A percentile compares a stretch with the other conserved stretches of the same genome.
Conservation (phyloP, 2,113 vertebrate genomes). For the Lasiurus borealis region DNA sequence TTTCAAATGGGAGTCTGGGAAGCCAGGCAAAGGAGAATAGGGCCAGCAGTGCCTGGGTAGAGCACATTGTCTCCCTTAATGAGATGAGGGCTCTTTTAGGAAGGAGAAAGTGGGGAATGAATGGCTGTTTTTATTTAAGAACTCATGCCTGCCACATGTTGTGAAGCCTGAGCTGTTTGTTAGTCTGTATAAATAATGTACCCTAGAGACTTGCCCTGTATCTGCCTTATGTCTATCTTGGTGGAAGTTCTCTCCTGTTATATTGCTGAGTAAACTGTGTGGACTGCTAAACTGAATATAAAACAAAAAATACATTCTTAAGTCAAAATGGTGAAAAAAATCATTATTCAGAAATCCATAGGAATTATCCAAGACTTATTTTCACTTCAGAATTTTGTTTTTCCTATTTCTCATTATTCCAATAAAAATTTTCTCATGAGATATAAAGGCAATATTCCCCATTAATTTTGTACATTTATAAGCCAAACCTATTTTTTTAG, state of each 20-base stretch:
- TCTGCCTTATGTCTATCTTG: constrained; percentile 65
- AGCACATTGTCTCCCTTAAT: not conserved
- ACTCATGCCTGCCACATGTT: constrained; percentile 18
- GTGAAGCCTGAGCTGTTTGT: constrained; percentile 55
- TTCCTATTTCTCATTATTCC: not conserved
- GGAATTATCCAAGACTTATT: constrained; percentile 14
- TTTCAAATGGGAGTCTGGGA: not conserved
- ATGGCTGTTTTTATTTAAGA: not conserved
- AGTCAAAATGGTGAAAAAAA: not conserved
- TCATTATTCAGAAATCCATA: not conserved
- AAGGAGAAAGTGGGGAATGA: not conserved
- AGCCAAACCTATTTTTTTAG: constrained; percentile 24
- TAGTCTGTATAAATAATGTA: constrained; percentile 65
- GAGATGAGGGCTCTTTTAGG: constrained; percentile 9
- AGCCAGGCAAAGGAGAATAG: not conserved
- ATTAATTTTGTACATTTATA: not conserved
- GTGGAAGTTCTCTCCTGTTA: constrained; percentile 55
- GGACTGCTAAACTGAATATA: constrained; percentile 26
- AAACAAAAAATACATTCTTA: not conserved
- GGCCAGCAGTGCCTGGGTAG: not conserved
- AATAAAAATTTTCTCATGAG: not conserved
- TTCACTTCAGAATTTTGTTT: not conserved
- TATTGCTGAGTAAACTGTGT: constrained; percentile 74
- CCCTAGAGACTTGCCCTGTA: constrained; percentile 34
- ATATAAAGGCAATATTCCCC: not conserved